Evolutionary conservation across 2,888 invertebrate genomes (phyloP).

Genomic region (Hydrotaea cyrtoneurina): DNA sequence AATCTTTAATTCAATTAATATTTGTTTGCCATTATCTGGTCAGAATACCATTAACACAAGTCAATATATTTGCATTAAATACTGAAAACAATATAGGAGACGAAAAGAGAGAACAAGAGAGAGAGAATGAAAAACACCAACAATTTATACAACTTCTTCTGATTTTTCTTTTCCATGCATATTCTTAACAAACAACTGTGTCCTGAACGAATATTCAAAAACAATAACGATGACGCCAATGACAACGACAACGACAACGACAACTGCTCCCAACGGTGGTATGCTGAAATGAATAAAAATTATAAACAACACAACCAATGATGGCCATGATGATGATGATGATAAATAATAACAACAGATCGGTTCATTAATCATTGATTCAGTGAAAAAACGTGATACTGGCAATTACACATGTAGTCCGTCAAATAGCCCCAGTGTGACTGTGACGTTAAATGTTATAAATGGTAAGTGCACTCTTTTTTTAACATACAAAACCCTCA

Average conservation of each 20-base stretch:
- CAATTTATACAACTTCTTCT: neutral
- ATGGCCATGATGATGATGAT: slow-evolving; percentile 36
- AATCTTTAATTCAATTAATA: neutral
- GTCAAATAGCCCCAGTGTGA: slow-evolving; percentile 94
- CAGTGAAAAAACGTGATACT: slow-evolving; percentile 80
- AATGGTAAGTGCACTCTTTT: slow-evolving; percentile 85
- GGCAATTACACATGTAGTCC: slow-evolving; percentile 97
- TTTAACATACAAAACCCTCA: neutral
- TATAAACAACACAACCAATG: slow-evolving; percentile 6
- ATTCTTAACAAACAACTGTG: slow-evolving; percentile 12
- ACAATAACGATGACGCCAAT: neutral
- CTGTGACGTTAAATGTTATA: slow-evolving; percentile 93
- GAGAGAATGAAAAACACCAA: neutral
- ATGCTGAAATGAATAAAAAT: neutral
- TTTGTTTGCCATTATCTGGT: neutral
- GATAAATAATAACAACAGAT: slow-evolving; percentile 73
- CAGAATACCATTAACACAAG: no score
- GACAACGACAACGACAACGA: neutral
- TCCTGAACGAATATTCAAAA: neutral
- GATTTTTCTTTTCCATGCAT: neutral
- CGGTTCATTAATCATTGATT: slow-evolving; percentile 81
- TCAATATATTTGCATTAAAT: no score
- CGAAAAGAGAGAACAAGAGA: no score
- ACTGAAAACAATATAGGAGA: neutral
- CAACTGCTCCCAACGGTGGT: neutral